phyloP scores from a whole-genome alignment of 2,888 invertebrate species.

The Drosophila mimetica region DNA sequence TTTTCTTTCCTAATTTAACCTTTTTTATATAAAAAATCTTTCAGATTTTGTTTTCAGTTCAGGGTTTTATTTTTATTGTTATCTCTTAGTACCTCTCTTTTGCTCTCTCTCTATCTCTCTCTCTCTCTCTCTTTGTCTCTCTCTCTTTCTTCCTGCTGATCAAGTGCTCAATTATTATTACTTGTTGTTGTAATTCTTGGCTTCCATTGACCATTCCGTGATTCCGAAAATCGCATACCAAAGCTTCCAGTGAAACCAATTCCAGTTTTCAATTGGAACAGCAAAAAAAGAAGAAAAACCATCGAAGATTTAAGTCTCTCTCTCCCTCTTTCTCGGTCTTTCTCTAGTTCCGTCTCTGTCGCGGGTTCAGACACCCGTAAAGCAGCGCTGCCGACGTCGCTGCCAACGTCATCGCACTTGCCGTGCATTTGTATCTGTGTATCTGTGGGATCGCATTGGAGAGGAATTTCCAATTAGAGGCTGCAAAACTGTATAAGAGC shows the following conservation, averaged over 20 bases:
- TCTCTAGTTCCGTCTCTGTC: slow-evolving; percentile 42
- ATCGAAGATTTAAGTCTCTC: slow-evolving; percentile 36
- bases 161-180: slow-evolving; percentile 78
- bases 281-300: slow-evolving; percentile 32
- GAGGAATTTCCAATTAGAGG: slow-evolving; percentile 64
- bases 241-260: slow-evolving; percentile 81
- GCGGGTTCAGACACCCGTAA: slow-evolving; percentile 73
- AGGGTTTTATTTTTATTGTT: neutral
- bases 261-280: slow-evolving; percentile 79
- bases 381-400: slow-evolving; percentile 56
- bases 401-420: slow-evolving; percentile 43
- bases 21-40: no score
- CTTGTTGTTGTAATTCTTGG: slow-evolving; percentile 51
- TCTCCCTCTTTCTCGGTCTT: slow-evolving; percentile 18
- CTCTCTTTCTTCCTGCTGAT: slow-evolving; percentile 51
- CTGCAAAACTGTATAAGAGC: slow-evolving; percentile 47
- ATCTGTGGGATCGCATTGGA: slow-evolving; percentile 33
- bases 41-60: no score
- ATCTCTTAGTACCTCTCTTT: slow-evolving; percentile 8
- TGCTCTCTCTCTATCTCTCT: slow-evolving; percentile 23
- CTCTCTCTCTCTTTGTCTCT: slow-evolving; percentile 5
- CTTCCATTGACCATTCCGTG: slow-evolving; percentile 80
- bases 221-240: slow-evolving; percentile 80
- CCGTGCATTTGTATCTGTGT: slow-evolving; percentile 35
- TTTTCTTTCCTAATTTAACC: no score